Percentiles rank a stretch among this genome's conserved stretches.
phyloP scores from a whole-genome alignment of 1,140 invertebrate species.

The Augochlora pura region DNA sequence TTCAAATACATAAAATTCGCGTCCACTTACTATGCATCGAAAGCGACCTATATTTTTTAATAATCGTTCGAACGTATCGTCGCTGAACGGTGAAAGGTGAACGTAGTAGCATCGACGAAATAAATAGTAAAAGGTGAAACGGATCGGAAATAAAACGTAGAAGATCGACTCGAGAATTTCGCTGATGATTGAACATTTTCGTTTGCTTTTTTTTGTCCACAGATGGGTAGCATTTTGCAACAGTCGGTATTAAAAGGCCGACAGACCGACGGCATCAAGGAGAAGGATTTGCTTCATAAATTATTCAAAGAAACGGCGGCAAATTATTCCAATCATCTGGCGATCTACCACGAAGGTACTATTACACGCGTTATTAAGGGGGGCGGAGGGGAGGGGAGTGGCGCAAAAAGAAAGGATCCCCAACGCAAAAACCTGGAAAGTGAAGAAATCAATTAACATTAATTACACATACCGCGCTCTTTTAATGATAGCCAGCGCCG shows the following conservation, averaged over 20 bases:
- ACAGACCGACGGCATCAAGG: constrained; percentile 71
- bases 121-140: no score
- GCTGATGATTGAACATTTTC: neutral
- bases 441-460: neutral
- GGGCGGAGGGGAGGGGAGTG: no score
- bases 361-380: constrained; percentile 1
- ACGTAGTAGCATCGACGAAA: no score
- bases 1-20: no score
- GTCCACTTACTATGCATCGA: no score
- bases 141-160: no score
- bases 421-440: neutral
- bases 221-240: constrained; percentile 85
- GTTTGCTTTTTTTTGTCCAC: neutral
- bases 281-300: constrained; percentile 78
- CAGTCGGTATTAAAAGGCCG: constrained; percentile 83
- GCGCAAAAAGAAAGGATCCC: neutral
- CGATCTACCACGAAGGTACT: constrained; percentile 81
- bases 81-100: no score
- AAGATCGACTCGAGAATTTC: neutral
- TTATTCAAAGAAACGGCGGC: constrained; percentile 78
- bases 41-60: no score
- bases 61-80: no score
- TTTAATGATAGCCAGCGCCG: neutral
- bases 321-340: constrained; percentile 77
- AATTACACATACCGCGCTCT: neutral